Base-by-base conservation (phyloP, 2,113 vertebrate genomes). In the Colius striatus region DNA sequence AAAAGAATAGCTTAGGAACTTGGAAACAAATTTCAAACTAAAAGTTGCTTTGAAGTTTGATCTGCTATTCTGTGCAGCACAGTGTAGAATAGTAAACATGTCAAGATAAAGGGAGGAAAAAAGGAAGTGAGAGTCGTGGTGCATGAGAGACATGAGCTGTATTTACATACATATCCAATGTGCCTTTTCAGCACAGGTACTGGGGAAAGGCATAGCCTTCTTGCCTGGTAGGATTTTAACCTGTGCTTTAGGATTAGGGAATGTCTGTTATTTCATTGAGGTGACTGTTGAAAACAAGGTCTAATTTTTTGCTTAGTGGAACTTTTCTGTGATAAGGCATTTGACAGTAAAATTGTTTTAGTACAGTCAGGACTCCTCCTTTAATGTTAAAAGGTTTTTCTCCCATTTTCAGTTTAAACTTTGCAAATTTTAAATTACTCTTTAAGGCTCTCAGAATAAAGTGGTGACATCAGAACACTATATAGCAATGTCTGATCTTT, bases 31-130 rank as follows among this genome's bases (percentile, higher is more conserved):
- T 95, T 88, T 94, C 84, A 88, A 61, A 91, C 87, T 84, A 91
- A 92, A 94, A 95, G 88, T 95, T 94, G 88, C 95, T 96, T 96
- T 97, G 96, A 96, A 96, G 97, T 97, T 96, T 92, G 91, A 95
- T 96, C 93, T 92, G 90, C 93, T 93, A 77, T 94, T 96, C 94
- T 71, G 51, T 47, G 80, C 54, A 94, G 83, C 70, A 90, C 54
- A 88, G 57, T 66, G 85, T 54, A 89, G 82, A 65, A 92, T 67
- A 86, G 95, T 83, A 93, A 96, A 94, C 67, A 72, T 92, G 88
- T 89, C 95, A 90, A 91, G 92, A 96, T 95, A 94, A 95, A 95
- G 62, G 50, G 48, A 89, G 67, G 80, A 45, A 80, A 93, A 95
- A 74, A 84, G 38, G 34, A 55, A 90, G 73, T 55, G 90, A 68